These are phyloP conservation scores for Astur gentilis DNA, from an alignment of 2,113 vertebrate species.

Conservation along the genomic window DNA sequence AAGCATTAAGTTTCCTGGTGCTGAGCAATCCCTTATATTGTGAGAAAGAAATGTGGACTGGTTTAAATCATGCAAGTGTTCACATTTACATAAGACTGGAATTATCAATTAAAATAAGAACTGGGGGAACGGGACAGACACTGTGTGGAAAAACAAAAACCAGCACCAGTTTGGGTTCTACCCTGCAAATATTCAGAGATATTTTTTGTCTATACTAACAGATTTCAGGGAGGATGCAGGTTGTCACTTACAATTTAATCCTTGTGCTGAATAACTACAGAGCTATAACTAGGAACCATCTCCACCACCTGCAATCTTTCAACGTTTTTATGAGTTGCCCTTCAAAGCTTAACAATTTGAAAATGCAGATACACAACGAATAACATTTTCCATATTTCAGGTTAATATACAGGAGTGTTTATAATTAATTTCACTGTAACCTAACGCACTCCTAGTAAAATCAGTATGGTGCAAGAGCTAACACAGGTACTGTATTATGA, in stretches of 20 bases:
- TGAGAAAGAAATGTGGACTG: background rate
- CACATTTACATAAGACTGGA: background rate
- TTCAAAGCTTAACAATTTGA: background rate
- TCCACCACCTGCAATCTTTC: background rate
- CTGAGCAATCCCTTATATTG: background rate
- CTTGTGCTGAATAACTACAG: background rate
- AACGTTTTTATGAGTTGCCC: background rate
- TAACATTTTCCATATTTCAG: background rate
- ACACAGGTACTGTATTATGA: background rate
- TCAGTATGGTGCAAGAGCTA: background rate
- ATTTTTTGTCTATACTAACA: background rate
- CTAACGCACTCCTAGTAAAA: background rate
- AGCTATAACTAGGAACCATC: background rate
- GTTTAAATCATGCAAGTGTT: background rate
- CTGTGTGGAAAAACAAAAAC: background rate
- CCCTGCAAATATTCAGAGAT: background rate
- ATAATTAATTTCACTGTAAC: background rate
- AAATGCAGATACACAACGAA: background rate
- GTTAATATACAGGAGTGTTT: background rate
- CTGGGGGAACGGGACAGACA: accelerated
- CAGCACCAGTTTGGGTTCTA: background rate
- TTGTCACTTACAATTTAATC: background rate
- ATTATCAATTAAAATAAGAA: background rate
- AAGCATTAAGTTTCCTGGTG: background rate
- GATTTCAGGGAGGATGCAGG: background rate